A percentile compares a stretch with the other conserved stretches of the same genome.
phyloP scores from a whole-genome alignment of 2,113 vertebrate species.

The Erythrocebus patas region DNA sequence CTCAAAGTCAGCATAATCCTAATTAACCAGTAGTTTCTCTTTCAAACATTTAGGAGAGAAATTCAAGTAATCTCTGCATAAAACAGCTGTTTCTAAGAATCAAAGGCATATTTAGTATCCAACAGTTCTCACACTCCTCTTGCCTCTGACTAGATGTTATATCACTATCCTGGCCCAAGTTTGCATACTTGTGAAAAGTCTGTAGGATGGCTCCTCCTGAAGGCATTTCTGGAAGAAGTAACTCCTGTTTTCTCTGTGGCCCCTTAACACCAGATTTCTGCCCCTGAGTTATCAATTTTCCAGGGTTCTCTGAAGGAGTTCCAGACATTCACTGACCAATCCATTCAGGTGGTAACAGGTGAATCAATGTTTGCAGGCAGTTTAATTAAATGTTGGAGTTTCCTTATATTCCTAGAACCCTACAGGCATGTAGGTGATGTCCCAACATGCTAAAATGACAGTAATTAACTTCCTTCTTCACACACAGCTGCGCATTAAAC shows the following conservation, averaged over 20 bases:
- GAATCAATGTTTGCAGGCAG: background rate
- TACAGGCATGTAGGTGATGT: fast-evolving
- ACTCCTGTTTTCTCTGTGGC: background rate
- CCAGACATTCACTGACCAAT: background rate
- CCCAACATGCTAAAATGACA: background rate
- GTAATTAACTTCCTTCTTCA: background rate
- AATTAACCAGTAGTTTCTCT: background rate
- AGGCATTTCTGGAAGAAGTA: background rate
- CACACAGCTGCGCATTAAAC: background rate
- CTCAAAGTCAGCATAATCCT: background rate
- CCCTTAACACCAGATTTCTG: background rate
- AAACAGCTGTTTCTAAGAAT: background rate
- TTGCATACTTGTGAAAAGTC: no score
- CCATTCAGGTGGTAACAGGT: background rate
- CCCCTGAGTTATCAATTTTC: background rate
- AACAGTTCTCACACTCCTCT: no score
- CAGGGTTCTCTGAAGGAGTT: background rate
- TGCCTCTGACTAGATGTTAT: background rate
- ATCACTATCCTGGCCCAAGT: fast-evolving
- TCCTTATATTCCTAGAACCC: background rate
- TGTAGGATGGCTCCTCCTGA: background rate
- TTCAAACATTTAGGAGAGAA: background rate
- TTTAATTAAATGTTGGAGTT: background rate
- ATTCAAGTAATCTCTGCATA: background rate
- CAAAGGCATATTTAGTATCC: background rate